Evolutionary conservation across 2,113 vertebrate species (phyloP).

Genomic region (Cynopterus brachyotis): DNA sequence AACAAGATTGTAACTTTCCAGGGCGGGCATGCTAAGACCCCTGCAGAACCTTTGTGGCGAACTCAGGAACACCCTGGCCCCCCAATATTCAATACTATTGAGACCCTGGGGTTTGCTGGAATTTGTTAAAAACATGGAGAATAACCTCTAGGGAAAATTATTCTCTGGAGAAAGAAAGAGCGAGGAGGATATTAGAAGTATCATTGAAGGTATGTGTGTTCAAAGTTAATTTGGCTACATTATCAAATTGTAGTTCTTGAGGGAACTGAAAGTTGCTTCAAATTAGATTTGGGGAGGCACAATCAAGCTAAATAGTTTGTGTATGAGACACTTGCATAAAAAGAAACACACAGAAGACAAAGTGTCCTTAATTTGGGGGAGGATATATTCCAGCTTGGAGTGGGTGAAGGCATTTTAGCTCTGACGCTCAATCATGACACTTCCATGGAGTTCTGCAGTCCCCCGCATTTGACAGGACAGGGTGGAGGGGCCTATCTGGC

Average conservation of each 20-base stretch:
- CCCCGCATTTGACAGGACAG: slow-evolving; percentile 62
- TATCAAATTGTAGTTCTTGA: slow-evolving; percentile 4
- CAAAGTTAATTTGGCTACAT: slow-evolving; percentile 7
- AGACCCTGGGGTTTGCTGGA: slow-evolving; percentile 26
- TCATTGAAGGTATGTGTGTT: neutral
- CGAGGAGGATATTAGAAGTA: neutral
- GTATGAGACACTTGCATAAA: slow-evolving; percentile 60
- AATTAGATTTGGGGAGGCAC: slow-evolving; percentile 33
- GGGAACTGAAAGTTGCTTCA: slow-evolving; percentile 55
- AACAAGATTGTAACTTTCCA: slow-evolving; percentile 54
- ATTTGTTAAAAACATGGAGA: neutral
- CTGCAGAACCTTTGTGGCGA: neutral
- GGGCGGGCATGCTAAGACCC: slow-evolving; percentile 26
- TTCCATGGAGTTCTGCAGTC: slow-evolving; percentile 73
- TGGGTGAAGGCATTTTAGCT: slow-evolving; percentile 74
- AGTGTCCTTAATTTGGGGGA: slow-evolving; percentile 65
- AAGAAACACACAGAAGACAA: slow-evolving; percentile 73
- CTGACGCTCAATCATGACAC: slow-evolving; percentile 62
- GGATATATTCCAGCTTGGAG: slow-evolving; percentile 72
- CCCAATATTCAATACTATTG: neutral
- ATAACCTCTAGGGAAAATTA: neutral
- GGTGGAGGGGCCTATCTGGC: slow-evolving; percentile 62
- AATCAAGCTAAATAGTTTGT: slow-evolving; percentile 46
- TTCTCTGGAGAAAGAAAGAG: neutral
- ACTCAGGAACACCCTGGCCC: neutral